Evolutionary conservation across 2,888 invertebrate genomes (phyloP).

Genomic region (Molanna angustata): DNA sequence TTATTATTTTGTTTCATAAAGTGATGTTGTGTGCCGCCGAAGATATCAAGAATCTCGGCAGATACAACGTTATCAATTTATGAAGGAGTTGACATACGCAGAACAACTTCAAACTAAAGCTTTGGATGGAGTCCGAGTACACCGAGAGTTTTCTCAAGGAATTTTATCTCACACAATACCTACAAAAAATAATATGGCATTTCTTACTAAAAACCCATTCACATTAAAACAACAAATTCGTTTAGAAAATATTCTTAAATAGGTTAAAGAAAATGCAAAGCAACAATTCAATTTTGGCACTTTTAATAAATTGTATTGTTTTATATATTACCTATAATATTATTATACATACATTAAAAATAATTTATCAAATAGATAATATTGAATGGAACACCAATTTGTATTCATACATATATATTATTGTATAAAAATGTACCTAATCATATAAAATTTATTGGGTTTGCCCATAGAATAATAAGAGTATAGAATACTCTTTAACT

Average conservation of each 20-base stretch:
- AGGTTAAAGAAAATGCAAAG: too few species aligned
- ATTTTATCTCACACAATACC: constrained; percentile 39
- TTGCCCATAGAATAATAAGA: too few species aligned
- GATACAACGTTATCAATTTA: constrained; percentile 57
- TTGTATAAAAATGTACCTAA: too few species aligned
- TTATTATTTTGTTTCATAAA: constrained; percentile 41
- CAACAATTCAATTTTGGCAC: too few species aligned
- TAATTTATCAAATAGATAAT: too few species aligned
- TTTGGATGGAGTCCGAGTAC: constrained; percentile 61
- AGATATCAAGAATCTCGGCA: constrained; percentile 55
- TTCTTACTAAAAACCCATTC: constrained; percentile 8
- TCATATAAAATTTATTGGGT: too few species aligned
- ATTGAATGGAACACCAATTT: too few species aligned
- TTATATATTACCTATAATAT: too few species aligned
- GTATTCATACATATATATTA: too few species aligned
- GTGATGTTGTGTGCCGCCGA: constrained; percentile 63
- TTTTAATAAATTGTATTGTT: too few species aligned
- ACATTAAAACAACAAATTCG: constrained; percentile 39
- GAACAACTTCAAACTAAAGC: constrained; percentile 62
- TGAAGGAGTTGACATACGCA: constrained; percentile 59
- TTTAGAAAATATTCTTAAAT: constrained; percentile 47
- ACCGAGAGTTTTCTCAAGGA: constrained; percentile 60
- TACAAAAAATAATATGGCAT: constrained; percentile 39
- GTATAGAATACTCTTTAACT: too few species aligned
- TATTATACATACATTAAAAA: too few species aligned